These are phyloP conservation scores for Lutra lutra DNA, from an alignment of 2,797 vertebrate species.

Conservation along the genomic window DNA sequence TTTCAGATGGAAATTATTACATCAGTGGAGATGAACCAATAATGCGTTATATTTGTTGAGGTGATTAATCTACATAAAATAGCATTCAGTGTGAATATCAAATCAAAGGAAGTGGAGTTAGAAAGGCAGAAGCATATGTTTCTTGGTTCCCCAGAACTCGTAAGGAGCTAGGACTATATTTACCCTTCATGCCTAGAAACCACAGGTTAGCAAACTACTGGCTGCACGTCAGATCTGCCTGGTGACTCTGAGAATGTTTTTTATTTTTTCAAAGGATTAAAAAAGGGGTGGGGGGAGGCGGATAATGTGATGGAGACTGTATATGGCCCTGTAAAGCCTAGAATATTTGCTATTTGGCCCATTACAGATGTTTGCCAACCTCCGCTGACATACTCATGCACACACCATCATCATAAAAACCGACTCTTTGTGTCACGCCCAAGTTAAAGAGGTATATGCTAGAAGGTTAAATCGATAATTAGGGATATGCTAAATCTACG, in stretches of 20 bases:
- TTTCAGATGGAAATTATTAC: neutral
- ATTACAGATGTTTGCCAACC: neutral
- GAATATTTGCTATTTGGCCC: neutral
- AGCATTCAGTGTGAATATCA: neutral
- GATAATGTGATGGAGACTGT: neutral
- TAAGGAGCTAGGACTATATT: neutral
- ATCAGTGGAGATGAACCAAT: neutral
- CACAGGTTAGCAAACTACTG: neutral
- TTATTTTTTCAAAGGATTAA: neutral
- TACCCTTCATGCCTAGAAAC: neutral
- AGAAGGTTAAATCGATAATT: neutral
- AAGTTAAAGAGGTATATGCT: neutral
- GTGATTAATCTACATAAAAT: neutral
- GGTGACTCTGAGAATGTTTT: neutral
- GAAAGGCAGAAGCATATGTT: neutral
- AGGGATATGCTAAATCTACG: neutral
- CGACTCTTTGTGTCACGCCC: neutral
- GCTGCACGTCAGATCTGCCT: neutral
- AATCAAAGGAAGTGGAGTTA: neutral
- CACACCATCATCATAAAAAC: neutral
- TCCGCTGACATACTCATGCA: neutral
- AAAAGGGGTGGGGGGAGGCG: accelerated
- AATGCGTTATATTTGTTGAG: neutral
- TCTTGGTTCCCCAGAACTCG: neutral
- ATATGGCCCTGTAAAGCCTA: neutral